Evolutionary conservation across 2,888 invertebrate species (phyloP).

Genomic region (Ectemnius continuus): DNA sequence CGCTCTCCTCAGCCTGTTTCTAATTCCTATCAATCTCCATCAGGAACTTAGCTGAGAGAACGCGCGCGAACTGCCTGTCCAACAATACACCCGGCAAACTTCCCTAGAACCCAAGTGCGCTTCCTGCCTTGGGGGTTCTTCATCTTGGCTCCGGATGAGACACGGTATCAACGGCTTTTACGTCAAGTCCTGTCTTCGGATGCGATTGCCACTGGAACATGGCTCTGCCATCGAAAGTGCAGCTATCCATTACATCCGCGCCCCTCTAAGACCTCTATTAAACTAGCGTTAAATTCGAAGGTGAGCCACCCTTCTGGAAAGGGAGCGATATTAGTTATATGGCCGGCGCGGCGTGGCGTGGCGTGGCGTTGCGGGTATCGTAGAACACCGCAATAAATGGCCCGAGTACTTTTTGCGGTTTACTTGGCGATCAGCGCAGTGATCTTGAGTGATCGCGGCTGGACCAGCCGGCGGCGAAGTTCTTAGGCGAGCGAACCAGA

Average conservation of each 20-base stretch:
- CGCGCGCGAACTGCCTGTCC: no score
- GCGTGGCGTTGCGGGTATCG: constrained; percentile 18
- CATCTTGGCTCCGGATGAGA: background rate
- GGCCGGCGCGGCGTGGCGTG: constrained; percentile 16
- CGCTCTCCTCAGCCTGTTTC: constrained; percentile 34
- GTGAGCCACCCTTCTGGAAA: background rate
- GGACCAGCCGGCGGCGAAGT: constrained; percentile 45
- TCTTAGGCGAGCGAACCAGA: background rate
- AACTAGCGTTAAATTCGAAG: background rate
- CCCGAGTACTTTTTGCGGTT: constrained; percentile 24
- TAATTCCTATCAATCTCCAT: constrained; percentile 66
- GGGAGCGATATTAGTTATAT: constrained; percentile 23
- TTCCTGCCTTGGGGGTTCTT: background rate
- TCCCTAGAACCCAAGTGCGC: background rate
- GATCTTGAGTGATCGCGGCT: constrained; percentile 58
- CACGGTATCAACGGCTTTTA: background rate
- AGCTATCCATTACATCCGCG: no score
- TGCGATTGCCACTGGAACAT: no score
- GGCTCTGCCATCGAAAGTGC: no score
- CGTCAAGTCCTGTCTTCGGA: no score
- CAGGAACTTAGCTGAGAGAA: constrained; percentile 34
- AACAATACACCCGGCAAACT: background rate
- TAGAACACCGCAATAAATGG: constrained; percentile 31
- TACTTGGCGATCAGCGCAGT: constrained; percentile 44
- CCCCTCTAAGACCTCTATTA: background rate